These are phyloP conservation scores for cattle (Bos taurus) DNA, from an alignment of 2,113 vertebrate species.

Conservation along the genomic window ARS-UCD2.0 NC_037331.1:34534501-34535000, in stretches of 20 bases:
- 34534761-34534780: neutral
- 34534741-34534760: neutral
- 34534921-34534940: neutral
- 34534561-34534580: neutral
- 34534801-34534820: neutral
- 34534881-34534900: neutral
- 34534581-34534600: neutral
- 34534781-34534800: neutral
- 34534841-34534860: neutral
- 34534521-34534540: neutral
- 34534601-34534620: neutral
- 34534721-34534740: neutral
- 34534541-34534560: neutral
- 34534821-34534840: neutral
- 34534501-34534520: neutral
- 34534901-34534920: neutral
- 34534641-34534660: neutral
- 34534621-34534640: neutral
- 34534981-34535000: neutral
- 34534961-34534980: neutral
- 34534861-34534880: neutral
- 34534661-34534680: accelerated
- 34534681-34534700: neutral
- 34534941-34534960: neutral
- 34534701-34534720: neutral